phyloP scores from a whole-genome alignment of 2,888 invertebrate species.

The Nomada ferruginata region DNA sequence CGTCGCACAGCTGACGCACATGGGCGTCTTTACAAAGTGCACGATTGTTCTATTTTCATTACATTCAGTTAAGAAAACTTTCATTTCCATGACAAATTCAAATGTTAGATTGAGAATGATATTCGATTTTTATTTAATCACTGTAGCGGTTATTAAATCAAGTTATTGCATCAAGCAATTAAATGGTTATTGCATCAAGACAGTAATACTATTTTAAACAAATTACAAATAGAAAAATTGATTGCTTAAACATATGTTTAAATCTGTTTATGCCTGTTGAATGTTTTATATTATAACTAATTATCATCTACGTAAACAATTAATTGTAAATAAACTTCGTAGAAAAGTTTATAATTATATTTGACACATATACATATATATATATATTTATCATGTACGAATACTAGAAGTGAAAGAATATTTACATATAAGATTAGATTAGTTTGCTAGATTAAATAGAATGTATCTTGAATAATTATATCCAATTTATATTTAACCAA shows the following conservation, averaged over 20 bases:
- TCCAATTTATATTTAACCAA: background rate
- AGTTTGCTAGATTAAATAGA: background rate
- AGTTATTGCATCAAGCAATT: no score
- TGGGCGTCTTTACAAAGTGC: conserved; percentile 43
- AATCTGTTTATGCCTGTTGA: no score
- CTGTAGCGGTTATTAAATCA: background rate
- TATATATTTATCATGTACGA: background rate
- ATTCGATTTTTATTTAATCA: background rate
- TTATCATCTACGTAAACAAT: background rate
- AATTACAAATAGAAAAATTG: background rate
- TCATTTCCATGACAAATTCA: background rate
- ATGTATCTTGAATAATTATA: background rate
- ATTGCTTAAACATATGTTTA: no score
- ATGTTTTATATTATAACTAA: background rate
- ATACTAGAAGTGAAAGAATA: background rate
- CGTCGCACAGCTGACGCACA: conserved; percentile 63
- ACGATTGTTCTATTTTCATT: conserved; percentile 3
- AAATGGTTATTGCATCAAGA: background rate
- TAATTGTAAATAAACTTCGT: background rate
- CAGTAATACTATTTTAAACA: background rate
- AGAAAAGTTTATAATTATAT: background rate
- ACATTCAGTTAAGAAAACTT: background rate
- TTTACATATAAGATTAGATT: background rate
- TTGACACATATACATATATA: background rate
- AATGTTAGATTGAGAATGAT: no score